Evolutionary conservation across 2,888 invertebrate genomes (phyloP).

Genomic region (Euzophera pinguis): DNA sequence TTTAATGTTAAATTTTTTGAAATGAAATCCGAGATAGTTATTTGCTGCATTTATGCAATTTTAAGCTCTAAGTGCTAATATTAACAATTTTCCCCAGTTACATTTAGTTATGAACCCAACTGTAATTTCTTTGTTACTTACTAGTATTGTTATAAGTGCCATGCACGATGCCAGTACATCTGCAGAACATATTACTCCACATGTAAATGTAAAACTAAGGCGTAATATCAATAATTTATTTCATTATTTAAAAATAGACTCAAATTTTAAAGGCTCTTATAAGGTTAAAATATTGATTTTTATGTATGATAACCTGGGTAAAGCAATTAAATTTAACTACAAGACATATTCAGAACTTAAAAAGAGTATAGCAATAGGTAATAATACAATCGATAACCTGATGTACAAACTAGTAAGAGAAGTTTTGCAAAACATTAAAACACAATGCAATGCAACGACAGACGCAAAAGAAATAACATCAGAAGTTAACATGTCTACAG

Average conservation of each 20-base stretch:
- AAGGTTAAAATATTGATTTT: slow-evolving; percentile 5
- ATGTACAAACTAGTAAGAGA: background rate
- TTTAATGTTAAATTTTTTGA: too few relatives aligned
- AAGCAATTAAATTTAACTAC: slow-evolving; percentile 29
- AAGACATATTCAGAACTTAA: background rate
- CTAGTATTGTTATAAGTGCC: background rate
- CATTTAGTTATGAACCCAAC: background rate
- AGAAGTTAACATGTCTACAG: background rate
- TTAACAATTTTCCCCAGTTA: background rate
- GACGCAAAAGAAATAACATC: background rate
- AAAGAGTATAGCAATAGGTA: background rate
- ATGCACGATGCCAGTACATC: background rate
- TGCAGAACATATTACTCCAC: background rate
- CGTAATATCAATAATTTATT: background rate
- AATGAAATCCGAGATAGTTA: background rate
- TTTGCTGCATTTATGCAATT: too few relatives aligned
- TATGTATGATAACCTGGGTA: slow-evolving; percentile 35
- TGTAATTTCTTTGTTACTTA: background rate
- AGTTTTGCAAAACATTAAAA: background rate
- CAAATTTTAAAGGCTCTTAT: background rate
- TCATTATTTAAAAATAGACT: background rate
- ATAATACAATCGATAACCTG: slow-evolving; percentile 31
- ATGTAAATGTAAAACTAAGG: background rate
- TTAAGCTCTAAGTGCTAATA: too few relatives aligned
- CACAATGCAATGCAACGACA: background rate